phyloP scores from a whole-genome alignment of 2,113 vertebrate genomes.

The Miniopterus natalensis region DNA sequence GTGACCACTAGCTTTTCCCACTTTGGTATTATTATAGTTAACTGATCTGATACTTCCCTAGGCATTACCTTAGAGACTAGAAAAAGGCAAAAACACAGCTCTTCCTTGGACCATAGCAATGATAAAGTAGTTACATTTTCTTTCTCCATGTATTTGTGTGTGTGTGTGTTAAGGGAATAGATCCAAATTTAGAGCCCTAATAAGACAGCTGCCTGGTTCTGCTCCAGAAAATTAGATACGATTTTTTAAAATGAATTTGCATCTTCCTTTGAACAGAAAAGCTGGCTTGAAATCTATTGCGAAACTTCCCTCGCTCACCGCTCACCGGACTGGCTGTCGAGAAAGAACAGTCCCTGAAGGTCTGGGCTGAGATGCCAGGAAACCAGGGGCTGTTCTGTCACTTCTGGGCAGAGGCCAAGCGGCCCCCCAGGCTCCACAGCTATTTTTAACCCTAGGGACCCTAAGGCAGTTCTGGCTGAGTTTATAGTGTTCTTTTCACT shows the following conservation, averaged over 20 bases:
- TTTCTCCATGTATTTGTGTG: not conserved
- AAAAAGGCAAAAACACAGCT: not conserved
- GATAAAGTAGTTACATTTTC: conserved; percentile 33
- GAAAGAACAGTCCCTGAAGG: not conserved
- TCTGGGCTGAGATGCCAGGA: not conserved
- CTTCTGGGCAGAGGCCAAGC: not conserved
- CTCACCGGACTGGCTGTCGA: not conserved
- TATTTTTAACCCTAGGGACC: conserved; percentile 1
- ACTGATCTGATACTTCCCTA: not conserved
- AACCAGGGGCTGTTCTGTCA: not conserved
- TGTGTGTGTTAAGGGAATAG: conserved; percentile 47
- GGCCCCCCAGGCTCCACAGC: not conserved
- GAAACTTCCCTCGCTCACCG: conserved; percentile 27
- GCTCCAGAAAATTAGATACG: conserved; percentile 39
- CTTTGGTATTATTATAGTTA: not conserved
- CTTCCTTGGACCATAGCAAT: not conserved
- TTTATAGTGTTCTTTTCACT: not conserved
- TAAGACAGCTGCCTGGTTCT: conserved; percentile 30
- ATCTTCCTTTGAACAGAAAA: conserved; percentile 53
- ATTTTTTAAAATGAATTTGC: conserved; percentile 40
- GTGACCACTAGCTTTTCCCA: not conserved
- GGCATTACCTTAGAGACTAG: not conserved
- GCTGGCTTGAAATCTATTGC: conserved; percentile 27
- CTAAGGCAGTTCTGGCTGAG: conserved; percentile 18
- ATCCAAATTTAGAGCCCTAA: conserved; percentile 55